phyloP scores from a whole-genome alignment of 2,113 vertebrate genomes.

The Serilophus lunatus region DNA sequence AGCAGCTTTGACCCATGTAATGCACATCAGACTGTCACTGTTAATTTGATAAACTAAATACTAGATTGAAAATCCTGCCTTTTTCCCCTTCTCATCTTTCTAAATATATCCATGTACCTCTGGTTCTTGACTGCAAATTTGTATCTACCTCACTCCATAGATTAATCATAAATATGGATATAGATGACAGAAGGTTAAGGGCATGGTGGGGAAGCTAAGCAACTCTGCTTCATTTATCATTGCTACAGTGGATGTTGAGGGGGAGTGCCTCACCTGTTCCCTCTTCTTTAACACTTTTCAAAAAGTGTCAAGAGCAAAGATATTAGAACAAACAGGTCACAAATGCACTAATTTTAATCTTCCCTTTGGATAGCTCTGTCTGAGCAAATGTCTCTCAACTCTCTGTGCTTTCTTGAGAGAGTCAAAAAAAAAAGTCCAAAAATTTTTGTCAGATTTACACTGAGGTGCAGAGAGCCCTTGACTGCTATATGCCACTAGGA shows the following conservation, averaged over 20 bases:
- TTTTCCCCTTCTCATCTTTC: constrained; percentile 20
- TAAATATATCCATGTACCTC: constrained; percentile 37
- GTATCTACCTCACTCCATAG: constrained; percentile 1
- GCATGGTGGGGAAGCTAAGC: not conserved
- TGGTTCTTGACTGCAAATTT: not conserved
- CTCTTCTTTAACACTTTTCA: not conserved
- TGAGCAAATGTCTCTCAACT: not conserved
- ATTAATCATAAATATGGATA: constrained; percentile 61
- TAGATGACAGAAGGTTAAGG: constrained; percentile 44
- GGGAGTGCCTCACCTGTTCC: not conserved
- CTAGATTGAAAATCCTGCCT: constrained; percentile 38
- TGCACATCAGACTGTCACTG: not conserved
- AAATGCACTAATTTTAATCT: not conserved
- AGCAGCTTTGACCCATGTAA: constrained; percentile 45
- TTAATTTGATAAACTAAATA: constrained; percentile 56
- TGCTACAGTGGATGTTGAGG: not conserved
- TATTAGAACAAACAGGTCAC: not conserved
- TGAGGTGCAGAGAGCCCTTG: not conserved
- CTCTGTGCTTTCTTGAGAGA: not conserved
- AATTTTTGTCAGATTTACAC: not conserved
- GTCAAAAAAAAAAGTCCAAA: not conserved
- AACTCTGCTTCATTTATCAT: constrained; percentile 3
- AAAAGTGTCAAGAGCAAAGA: constrained; percentile 16
- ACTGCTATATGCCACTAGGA: not conserved
- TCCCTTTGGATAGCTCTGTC: not conserved